A percentile compares a stretch with the other conserved stretches of the same genome.
phyloP scores from a whole-genome alignment of 2,113 vertebrate genomes.

The Plecturocebus donacophilus region DNA sequence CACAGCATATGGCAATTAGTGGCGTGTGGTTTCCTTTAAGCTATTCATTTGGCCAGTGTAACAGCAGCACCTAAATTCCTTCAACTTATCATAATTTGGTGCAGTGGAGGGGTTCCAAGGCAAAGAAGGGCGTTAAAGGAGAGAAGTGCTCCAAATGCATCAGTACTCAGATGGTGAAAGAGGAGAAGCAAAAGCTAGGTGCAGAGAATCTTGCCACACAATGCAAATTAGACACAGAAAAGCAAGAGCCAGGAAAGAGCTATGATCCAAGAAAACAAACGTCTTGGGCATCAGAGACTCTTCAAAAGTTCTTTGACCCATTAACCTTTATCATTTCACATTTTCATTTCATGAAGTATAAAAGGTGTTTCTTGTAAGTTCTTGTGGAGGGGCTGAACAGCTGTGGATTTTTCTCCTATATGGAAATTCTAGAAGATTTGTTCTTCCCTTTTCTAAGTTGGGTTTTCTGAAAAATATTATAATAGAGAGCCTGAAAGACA shows the following conservation, averaged over 20 bases:
- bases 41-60: slow-evolving; percentile 66
- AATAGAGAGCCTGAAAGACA: neutral
- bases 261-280: neutral
- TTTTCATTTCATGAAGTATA: neutral
- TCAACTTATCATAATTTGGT: slow-evolving; percentile 58
- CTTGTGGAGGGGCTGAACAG: neutral
- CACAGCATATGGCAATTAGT: slow-evolving; percentile 79
- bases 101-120: slow-evolving; percentile 10
- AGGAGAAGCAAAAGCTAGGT: neutral
- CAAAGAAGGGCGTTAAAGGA: neutral
- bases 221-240: neutral
- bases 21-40: slow-evolving; percentile 75
- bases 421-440: neutral
- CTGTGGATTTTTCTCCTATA: neutral
- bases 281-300: neutral
- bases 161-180: neutral
- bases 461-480: neutral
- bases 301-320: neutral
- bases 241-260: neutral
- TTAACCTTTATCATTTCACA: neutral
- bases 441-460: neutral
- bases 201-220: neutral
- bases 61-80: slow-evolving; percentile 63
- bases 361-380: neutral
- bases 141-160: neutral